A percentile compares a stretch with the other conserved stretches of the same genome.
Conservation (phyloP, 2,888 invertebrate species). For the Xylota segnis region DNA sequence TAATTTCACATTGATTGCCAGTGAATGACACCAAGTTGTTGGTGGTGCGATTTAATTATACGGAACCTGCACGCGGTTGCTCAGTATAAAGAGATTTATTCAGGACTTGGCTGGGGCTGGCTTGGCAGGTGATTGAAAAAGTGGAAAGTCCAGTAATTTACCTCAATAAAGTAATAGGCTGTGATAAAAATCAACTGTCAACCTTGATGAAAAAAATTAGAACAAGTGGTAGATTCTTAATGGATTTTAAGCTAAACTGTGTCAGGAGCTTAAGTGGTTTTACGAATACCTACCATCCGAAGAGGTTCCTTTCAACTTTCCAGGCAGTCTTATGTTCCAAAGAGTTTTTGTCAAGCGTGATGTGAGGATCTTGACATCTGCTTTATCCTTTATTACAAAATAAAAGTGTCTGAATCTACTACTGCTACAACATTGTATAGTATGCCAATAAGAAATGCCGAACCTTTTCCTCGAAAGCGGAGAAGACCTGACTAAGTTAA, state of each 20-base stretch:
- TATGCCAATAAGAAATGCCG: too few species aligned
- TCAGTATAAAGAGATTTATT: conserved; percentile 31
- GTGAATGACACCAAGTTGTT: conserved; percentile 71
- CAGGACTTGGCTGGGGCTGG: neutral
- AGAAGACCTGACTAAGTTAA: too few species aligned
- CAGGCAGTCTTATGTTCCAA: too few species aligned
- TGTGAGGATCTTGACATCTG: too few species aligned
- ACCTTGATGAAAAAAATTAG: conserved; percentile 50
- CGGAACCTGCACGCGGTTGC: conserved; percentile 1
- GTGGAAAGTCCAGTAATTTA: conserved; percentile 56
- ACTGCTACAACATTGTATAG: too few species aligned
- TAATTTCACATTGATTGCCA: conserved; percentile 68
- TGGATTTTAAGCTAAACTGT: neutral
- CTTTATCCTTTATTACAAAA: too few species aligned
- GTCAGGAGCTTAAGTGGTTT: too few species aligned
- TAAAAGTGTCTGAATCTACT: too few species aligned
- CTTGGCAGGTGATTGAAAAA: conserved; percentile 22
- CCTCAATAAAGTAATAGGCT: conserved; percentile 30
- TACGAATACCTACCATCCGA: too few species aligned
- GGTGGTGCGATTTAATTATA: conserved; percentile 66
- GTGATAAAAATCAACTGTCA: conserved; percentile 43
- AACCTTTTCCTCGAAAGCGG: too few species aligned
- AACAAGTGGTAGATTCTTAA: conserved; percentile 19
- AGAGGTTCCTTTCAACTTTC: too few species aligned
- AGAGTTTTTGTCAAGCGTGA: too few species aligned